These are phyloP conservation scores for Lasioglossum leucozonium DNA, from an alignment of 2,888 invertebrate genomes.

Conservation along the genomic window DNA sequence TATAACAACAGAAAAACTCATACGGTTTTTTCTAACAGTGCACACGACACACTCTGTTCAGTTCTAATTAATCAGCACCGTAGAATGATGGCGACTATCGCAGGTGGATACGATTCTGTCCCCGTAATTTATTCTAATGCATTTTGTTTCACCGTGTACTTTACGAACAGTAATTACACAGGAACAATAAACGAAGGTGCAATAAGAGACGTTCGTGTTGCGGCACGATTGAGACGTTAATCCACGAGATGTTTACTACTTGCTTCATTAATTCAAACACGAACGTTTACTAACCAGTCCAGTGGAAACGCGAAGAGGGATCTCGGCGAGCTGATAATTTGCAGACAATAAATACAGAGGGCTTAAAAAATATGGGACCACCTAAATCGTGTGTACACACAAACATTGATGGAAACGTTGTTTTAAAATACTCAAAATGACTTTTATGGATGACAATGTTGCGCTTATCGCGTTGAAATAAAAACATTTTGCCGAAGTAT, in stretches of 20 bases:
- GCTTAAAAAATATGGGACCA: background rate
- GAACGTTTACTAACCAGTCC: background rate
- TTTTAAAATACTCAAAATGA: too few relatives aligned
- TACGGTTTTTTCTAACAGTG: background rate
- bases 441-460: too few relatives aligned
- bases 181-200: background rate
- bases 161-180: background rate
- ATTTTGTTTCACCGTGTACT: slow-evolving; percentile 1
- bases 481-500: too few relatives aligned
- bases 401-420: too few relatives aligned
- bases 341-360: background rate
- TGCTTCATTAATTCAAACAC: slow-evolving; percentile 40
- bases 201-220: slow-evolving; percentile 7
- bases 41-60: background rate
- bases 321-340: background rate
- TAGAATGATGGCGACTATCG: background rate
- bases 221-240: slow-evolving; percentile 20
- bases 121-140: slow-evolving; percentile 10
- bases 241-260: slow-evolving; percentile 11
- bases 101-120: background rate
- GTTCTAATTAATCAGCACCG: background rate
- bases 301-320: background rate
- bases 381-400: too few relatives aligned
- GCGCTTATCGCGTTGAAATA: too few relatives aligned
- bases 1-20: background rate